phyloP scores from a whole-genome alignment of 2,888 invertebrate genomes.

The Meiosimyza decipiens region DNA sequence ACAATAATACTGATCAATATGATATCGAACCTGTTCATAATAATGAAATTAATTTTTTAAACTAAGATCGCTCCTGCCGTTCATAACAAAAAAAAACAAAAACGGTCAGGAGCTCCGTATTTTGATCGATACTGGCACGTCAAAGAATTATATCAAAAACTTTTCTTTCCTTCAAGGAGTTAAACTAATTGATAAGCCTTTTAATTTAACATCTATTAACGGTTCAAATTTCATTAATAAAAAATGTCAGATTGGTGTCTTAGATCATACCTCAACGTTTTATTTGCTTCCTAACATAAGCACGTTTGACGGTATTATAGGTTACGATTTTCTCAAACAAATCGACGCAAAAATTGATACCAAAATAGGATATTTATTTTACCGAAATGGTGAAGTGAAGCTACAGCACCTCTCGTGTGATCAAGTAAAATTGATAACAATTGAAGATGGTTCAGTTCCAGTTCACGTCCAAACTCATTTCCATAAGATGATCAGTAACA shows the following conservation, averaged over 20 bases:
- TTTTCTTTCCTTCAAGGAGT: neutral
- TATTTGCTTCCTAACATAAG: slow-evolving; percentile 20
- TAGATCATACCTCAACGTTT: slow-evolving; percentile 3
- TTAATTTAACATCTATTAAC: slow-evolving; percentile 37
- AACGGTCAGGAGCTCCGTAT: neutral
- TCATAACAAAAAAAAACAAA: neutral
- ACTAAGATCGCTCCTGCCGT: neutral
- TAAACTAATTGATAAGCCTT: slow-evolving; percentile 16
- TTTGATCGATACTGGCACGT: neutral
- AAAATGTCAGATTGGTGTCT: slow-evolving; percentile 17
- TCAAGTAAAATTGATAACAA: slow-evolving; percentile 21
- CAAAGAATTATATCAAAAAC: slow-evolving; percentile 3
- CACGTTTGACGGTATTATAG: slow-evolving; percentile 20
- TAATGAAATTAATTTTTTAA: slow-evolving; percentile 13
- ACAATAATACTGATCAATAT: too few species aligned
- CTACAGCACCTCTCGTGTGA: slow-evolving; percentile 19
- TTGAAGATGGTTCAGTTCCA: slow-evolving; percentile 19
- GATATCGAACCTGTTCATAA: neutral
- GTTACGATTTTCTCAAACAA: slow-evolving; percentile 18
- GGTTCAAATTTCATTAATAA: slow-evolving; percentile 16
- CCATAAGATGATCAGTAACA: slow-evolving; percentile 24
- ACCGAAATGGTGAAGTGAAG: slow-evolving; percentile 16
- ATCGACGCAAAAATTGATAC: slow-evolving; percentile 33
- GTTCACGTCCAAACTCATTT: slow-evolving; percentile 6
- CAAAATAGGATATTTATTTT: slow-evolving; percentile 25